A percentile compares a stretch with the other conserved stretches of the same genome.
phyloP scores from a whole-genome alignment of 2,888 invertebrate genomes.

The Protodeltote pygarga region DNA sequence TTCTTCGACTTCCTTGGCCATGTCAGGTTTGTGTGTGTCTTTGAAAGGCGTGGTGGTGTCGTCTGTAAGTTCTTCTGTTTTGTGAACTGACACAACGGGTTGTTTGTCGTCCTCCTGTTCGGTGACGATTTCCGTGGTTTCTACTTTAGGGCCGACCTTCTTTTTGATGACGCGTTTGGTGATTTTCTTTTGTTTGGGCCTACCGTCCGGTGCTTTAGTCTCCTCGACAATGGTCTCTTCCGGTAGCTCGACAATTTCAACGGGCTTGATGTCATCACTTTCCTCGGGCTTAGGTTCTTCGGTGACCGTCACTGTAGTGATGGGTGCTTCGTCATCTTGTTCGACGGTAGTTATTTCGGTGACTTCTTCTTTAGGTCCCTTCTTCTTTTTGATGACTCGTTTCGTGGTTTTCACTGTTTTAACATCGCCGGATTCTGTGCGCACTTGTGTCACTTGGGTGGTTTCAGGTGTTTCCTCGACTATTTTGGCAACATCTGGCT shows the following conservation, averaged over 20 bases:
- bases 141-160: constrained; percentile 54
- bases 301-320: constrained; percentile 19
- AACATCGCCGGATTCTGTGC: constrained; percentile 59
- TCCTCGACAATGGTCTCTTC: constrained; percentile 17
- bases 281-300: constrained; percentile 4
- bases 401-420: too few relatives aligned
- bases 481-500: too few relatives aligned
- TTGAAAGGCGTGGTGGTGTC: constrained; percentile 45
- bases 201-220: constrained; percentile 22
- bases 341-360: too few relatives aligned
- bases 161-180: constrained; percentile 48
- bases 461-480: constrained; percentile 20
- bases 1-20: constrained; percentile 34
- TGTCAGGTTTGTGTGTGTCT: constrained; percentile 25
- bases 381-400: too few relatives aligned
- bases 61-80: constrained; percentile 59
- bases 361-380: too few relatives aligned
- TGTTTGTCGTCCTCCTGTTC: constrained; percentile 33
- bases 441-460: constrained; percentile 36
- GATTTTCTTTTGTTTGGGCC: constrained; percentile 28
- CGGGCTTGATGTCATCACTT: neutral
- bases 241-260: constrained; percentile 23
- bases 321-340: constrained; percentile 52
- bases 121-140: constrained; percentile 24
- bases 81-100: constrained; percentile 52